Base-by-base conservation (phyloP, 2,888 invertebrate genomes). In the Cataglyphis livida region DNA sequence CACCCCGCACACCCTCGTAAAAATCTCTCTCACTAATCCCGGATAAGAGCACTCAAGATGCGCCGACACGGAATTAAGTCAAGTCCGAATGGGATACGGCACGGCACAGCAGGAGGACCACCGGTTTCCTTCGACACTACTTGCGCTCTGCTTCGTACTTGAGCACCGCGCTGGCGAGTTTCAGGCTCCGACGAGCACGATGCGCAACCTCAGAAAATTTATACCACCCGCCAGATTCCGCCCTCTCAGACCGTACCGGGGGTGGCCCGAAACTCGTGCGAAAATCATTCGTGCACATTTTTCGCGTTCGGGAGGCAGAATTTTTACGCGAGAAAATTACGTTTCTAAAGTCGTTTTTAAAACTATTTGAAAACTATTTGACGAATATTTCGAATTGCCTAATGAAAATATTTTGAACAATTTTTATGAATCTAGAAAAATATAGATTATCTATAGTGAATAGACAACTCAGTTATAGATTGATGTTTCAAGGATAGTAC, bases 161-260 rank as follows among this genome's bases (percentile, higher is more conserved):
- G 82, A 68, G 81, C 65, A 74, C 88, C 85, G 82, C 86, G 81
- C 76, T 84, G 86, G 86, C 51, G 86, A 81, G 87, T 84, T 82
- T 82, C 87, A 84, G 79, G 81, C 82, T 76, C 81, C 86, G 82
- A 76, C 86, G 79, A 76, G 84, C 86, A 87, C 87, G 88, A 83
- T 91, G 92, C 92, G 91, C 92, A 91, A 92, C 89, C 90, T 92
- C 92, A 85, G 91, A 86, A 88, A 91, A 91, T 91, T 91, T 90
- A 89, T 91, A 90, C 85, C 84, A 88, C 84, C 87, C 84, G 51
- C 70, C 78, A 64, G 54, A 73, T 74, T 54, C 81, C 83, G 35
- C 62, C 81, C 44, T 32, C 73, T 54, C 62, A n/a, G 6, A 61
- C 25, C 10, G 48, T 28, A 12, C 57, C 28, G 28, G 28, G 78